Base-by-base conservation (phyloP, 2,888 invertebrate genomes). In the Seira sanloemensis region DNA sequence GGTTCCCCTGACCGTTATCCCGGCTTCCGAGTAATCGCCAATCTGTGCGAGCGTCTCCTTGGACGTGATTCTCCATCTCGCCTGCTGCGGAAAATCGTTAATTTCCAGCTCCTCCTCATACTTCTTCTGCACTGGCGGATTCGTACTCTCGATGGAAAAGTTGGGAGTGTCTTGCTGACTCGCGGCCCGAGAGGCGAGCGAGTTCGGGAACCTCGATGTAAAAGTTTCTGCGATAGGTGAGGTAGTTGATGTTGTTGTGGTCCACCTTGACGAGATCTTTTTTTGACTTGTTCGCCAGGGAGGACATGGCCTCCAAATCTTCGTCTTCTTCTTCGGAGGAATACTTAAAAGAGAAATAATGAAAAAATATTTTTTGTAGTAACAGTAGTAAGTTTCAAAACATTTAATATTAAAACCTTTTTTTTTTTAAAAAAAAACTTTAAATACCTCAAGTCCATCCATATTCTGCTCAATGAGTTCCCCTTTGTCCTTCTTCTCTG, bases 71-170 rank as follows among this genome's bases (percentile, higher is more conserved):
- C 98, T 94, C 98, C 98, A 99, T 83, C 99, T 93, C 0, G 99
- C 98, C 91, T 98, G 98, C 90, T 99, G 99, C 26, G 99, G 99
- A 92, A 99, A 99, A 92, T 99, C 99, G 91, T 99, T 99, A 90
- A 99, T 99, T 92, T 99, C 99, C 89, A 99, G 93, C 91, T 99
- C 99, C 90, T 99, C 99, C 91, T 99, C 99, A 91, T 98, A 99
- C 90, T 98, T 97, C 86, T 90, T 89, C 68, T 88, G 88, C 7
- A 89, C 89, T 12, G 87, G 86, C 9, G 89, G 89, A 78, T 88
- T 89, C 0, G 88, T 88, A 73, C 86, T 89, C 66, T 87, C 87
- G 37, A 89, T 86, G 1, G 86, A 87, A 65, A 88, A 89, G 19
- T 87, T 84, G 5, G 85, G 75, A 1, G 50, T 37, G 4, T 19